Conservation (phyloP, 1,140 invertebrate genomes). For the Dendrolimus kikuchii region DNA sequence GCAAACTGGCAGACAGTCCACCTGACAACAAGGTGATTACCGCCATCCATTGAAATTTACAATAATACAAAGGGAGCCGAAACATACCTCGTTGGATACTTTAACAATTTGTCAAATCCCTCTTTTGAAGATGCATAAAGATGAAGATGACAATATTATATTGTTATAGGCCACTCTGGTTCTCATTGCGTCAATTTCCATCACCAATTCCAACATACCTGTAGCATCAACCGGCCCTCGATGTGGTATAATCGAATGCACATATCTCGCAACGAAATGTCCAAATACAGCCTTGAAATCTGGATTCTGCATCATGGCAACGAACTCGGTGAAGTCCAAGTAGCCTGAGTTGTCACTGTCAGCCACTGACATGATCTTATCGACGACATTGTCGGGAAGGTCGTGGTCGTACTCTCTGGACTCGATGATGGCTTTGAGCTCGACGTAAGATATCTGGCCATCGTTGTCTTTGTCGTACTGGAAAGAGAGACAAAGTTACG, state of each 20-base stretch:
- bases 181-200: neutral
- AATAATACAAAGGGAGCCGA: no score
- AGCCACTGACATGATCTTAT: slow-evolving; percentile 79
- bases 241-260: slow-evolving; percentile 70
- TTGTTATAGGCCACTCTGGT: no score
- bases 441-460: slow-evolving; percentile 80
- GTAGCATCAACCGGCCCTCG: slow-evolving; percentile 58
- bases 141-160: no score
- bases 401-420: slow-evolving; percentile 77
- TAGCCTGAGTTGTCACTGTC: slow-evolving; percentile 83
- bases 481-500: slow-evolving; percentile 41
- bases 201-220: slow-evolving; percentile 25
- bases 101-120: no score
- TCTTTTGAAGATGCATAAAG: no score
- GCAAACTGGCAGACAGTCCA: no score
- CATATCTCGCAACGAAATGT: slow-evolving; percentile 72
- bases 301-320: slow-evolving; percentile 81
- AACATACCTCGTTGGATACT: no score
- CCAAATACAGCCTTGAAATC: slow-evolving; percentile 76
- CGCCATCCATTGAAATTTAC: no score
- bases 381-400: slow-evolving; percentile 80
- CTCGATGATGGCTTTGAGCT: slow-evolving; percentile 79
- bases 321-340: slow-evolving; percentile 85
- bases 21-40: no score
- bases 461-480: slow-evolving; percentile 84